Evolutionary conservation across 2,888 invertebrate genomes (phyloP), one percentile per base, ranked within the genome.

Genomic region (Gryllus longicercus): DNA sequence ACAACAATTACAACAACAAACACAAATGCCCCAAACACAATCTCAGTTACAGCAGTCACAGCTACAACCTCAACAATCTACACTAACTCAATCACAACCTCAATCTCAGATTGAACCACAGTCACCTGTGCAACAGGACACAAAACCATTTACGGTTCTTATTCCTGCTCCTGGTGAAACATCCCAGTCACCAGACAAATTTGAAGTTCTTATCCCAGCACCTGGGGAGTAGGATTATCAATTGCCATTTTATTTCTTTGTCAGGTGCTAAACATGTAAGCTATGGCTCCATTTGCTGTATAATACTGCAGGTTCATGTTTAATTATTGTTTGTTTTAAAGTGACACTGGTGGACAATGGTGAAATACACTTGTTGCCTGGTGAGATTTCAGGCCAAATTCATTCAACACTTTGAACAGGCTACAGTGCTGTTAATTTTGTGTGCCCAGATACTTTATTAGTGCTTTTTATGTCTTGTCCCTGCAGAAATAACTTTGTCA

Each of bases 181-280:
- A 50, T 14, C 16, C 0, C 49, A 38, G 12, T 25, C 75, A n/a
- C 21, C 23, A n/a, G 77, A 77, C 4, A 50, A 50, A 50, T 77
- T 77, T 77, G 77, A 77, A 77, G 50, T n/a, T 77, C 50, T 77
- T 16, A 77, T 77, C 16, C 77, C 77, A 50, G 38, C 77, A 10
- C 49, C 38, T 18, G 77, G 77, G 10, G 51, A 77, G 49, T 77
- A 21, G n/a, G n/a, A 50, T n/a, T 76, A 76, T 10, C 10, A 23
- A 76, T 23, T 25, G 8, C 76, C 23, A 25, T 25, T 21, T 12
- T 5, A 63, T n/a, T 63, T 18, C n/a, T 18, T 63, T 63, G n/a
- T 18, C 16, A 63, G 63, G 63, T 63, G 63, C 12, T 63, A n/a
- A n/a, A 63, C 5, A 38, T 38, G 8, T 38, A 38, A 38, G 5